Base-by-base conservation (phyloP, 2,113 vertebrate species). In the Lepus timidus region DNA sequence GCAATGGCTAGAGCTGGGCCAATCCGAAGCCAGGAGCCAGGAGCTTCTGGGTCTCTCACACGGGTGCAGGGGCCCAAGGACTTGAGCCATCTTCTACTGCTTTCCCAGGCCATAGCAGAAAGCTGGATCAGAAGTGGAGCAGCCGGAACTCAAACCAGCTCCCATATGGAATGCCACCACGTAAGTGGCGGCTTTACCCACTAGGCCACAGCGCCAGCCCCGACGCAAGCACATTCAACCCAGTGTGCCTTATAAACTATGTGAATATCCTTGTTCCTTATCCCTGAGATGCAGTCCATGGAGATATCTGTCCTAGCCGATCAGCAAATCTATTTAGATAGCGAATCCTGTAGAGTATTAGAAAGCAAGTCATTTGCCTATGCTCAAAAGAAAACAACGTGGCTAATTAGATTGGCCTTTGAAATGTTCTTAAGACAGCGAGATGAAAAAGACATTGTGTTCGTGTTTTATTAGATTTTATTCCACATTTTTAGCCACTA, bases 381-480 rank as follows among this genome's bases (percentile, higher is more conserved):
- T 2, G 52, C 36, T 52, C 89, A 78, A 90, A 92, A 87, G 79
- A 70, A 91, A 80, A 78, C n/a, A 31, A 67, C 81, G 39, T 61
- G 31, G 25, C 36, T 91, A 74, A 88, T 92, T 92, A 65, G 14
- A 20, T 88, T 68, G 67, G 39, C 33, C 51, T 91, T 90, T 91
- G 52, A 78, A 19, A 55, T 85, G 11, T 74, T 86, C 81, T 70
- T 86, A 94, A 85, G 44, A 61, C 31, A 87, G 49, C 76, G 31
- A 44, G n/a, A 65, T 68, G 36, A 82, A 85, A 91, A 90, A 65
- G 17, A 73, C 73, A 71, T 20, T 73, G 27, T 36, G 22, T 22
- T 89, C 82, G 5, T 84, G 12, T 20, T 73, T 74, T 65, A 71
- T 36, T 39, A 79, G 4, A 19, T 85, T 92, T 92, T 62, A 62